phyloP scores from a whole-genome alignment of 2,888 invertebrate species.

The Zhuqinia jingwanae region DNA sequence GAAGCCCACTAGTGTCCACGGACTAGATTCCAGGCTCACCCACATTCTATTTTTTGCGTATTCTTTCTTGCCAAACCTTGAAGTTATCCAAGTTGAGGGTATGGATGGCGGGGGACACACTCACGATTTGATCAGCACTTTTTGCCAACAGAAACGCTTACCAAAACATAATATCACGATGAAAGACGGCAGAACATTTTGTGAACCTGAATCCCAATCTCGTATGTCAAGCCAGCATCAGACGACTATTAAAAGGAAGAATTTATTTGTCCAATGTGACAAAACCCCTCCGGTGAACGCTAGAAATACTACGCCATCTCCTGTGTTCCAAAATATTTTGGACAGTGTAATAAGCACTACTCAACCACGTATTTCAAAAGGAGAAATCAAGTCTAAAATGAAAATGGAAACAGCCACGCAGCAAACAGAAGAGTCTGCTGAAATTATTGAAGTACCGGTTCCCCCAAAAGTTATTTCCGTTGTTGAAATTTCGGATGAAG shows the following conservation, averaged over 20 bases:
- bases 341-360: background rate
- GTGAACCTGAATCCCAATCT: no score
- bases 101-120: background rate
- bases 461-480: background rate
- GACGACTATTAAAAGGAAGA: no score
- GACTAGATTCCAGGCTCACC: no score
- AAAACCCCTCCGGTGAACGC: no score
- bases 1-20: no score
- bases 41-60: background rate
- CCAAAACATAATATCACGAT: constrained; percentile 16
- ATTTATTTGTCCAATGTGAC: no score
- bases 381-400: background rate
- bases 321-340: background rate
- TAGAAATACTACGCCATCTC: no score
- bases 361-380: background rate
- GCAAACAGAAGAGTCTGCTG: background rate
- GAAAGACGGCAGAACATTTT: background rate
- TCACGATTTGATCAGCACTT: background rate
- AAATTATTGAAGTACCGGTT: background rate
- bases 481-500: background rate
- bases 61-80: constrained; percentile 1
- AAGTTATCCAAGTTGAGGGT: background rate
- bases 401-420: background rate
- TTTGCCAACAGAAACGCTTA: background rate
- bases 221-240: background rate